Conservation (phyloP, 1,140 invertebrate species). For the Drosophila ficusphila region DNA sequence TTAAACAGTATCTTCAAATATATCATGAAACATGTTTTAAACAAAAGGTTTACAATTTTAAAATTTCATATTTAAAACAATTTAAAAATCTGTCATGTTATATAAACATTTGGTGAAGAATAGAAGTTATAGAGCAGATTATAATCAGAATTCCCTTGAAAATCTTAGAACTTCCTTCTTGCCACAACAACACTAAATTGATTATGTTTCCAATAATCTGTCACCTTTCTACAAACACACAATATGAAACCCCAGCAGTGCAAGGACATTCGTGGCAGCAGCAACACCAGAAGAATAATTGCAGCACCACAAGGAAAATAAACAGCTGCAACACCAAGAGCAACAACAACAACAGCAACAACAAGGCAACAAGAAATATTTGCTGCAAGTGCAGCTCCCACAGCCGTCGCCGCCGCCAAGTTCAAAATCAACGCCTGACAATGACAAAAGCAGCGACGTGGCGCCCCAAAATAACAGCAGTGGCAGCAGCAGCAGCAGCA, state of each 20-base stretch:
- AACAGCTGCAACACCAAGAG: neutral
- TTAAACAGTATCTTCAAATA: too few species aligned
- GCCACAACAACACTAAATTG: constrained; percentile 7
- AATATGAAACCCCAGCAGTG: constrained; percentile 22
- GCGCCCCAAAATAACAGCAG: constrained; percentile 43
- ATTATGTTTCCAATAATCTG: constrained; percentile 39
- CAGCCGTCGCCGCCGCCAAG: constrained; percentile 45
- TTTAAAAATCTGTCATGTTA: too few species aligned
- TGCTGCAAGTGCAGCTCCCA: constrained; percentile 15
- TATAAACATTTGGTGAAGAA: too few species aligned
- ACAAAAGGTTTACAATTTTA: too few species aligned
- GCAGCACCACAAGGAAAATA: neutral
- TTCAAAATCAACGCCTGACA: constrained; percentile 81
- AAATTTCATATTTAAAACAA: too few species aligned
- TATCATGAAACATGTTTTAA: too few species aligned
- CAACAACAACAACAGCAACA: constrained; percentile 4
- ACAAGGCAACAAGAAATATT: too few species aligned
- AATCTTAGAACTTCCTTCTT: neutral
- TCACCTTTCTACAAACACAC: constrained; percentile 17
- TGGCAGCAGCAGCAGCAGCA: constrained; percentile 14
- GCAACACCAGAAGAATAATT: neutral
- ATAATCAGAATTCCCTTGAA: too few species aligned
- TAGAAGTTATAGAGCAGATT: too few species aligned
- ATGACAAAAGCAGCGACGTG: constrained; percentile 67
- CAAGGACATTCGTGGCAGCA: constrained; percentile 25